phyloP scores from a whole-genome alignment of 1,140 invertebrate species.

The Apolygus lucorum region DNA sequence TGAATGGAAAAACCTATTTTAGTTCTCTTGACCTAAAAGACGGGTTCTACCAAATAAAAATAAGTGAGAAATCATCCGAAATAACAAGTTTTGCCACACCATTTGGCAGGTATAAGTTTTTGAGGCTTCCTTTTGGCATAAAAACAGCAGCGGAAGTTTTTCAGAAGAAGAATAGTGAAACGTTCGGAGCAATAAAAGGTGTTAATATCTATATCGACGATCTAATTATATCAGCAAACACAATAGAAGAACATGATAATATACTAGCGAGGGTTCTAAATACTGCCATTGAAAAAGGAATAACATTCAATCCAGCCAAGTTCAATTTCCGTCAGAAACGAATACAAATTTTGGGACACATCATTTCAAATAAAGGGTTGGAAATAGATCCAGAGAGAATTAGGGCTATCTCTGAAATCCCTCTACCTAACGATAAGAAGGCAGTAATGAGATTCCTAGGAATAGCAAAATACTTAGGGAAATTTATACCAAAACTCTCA shows the following conservation, averaged over 20 bases:
- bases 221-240: constrained; percentile 33
- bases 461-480: constrained; percentile 15
- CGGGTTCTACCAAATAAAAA: constrained; percentile 28
- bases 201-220: constrained; percentile 33
- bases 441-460: constrained; percentile 17
- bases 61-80: neutral
- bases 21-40: constrained; percentile 29
- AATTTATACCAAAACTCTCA: constrained; percentile 18
- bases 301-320: constrained; percentile 32
- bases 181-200: constrained; percentile 20
- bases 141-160: neutral
- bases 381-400: constrained; percentile 38
- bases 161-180: constrained; percentile 3
- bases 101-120: constrained; percentile 4
- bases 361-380: constrained; percentile 36
- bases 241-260: constrained; percentile 31
- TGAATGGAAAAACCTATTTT: constrained; percentile 25
- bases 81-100: neutral
- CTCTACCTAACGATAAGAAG: constrained; percentile 35
- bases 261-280: constrained; percentile 34
- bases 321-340: constrained; percentile 40
- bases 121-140: constrained; percentile 2
- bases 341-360: constrained; percentile 39
- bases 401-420: constrained; percentile 37
- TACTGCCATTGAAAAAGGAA: neutral